Evolutionary conservation across 2,113 vertebrate species (phyloP).

Genomic region (Indicator indicator): DNA sequence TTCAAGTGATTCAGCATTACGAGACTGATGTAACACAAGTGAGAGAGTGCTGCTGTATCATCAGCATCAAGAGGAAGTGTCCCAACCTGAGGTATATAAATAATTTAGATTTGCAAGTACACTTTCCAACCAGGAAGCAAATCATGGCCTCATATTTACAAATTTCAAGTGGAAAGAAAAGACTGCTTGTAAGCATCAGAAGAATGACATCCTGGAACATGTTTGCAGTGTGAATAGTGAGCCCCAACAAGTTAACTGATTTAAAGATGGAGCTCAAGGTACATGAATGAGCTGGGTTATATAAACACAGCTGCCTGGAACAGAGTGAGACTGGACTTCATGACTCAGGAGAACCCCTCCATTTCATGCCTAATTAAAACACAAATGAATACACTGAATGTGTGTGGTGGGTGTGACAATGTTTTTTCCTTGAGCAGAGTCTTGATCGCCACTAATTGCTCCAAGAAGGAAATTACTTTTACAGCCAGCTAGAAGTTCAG

Average conservation of each 20-base stretch:
- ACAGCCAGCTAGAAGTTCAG: not conserved
- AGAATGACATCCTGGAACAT: not conserved
- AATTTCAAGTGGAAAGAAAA: not conserved
- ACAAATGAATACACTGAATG: not conserved
- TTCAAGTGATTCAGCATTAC: not conserved
- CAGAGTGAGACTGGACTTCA: not conserved
- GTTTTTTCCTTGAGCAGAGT: not conserved
- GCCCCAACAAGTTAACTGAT: not conserved
- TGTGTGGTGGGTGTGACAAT: not conserved
- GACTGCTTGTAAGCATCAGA: not conserved
- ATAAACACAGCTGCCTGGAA: conserved; percentile 44
- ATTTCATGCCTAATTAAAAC: conserved; percentile 20
- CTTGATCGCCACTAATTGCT: not conserved
- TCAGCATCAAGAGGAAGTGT: not conserved
- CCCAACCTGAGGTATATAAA: not conserved
- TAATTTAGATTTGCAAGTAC: not conserved
- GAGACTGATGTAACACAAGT: not conserved
- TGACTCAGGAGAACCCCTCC: not conserved
- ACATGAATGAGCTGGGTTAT: not conserved
- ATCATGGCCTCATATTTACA: not conserved
- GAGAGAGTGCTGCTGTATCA: not conserved
- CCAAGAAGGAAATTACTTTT: not conserved
- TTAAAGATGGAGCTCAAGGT: not conserved
- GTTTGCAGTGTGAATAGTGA: not conserved
- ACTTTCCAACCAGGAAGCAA: not conserved